Percentiles rank a stretch among this genome's conserved stretches.
Evolutionary conservation across 2,888 invertebrate genomes (phyloP).

Genomic region (Leuctra nigra): DNA sequence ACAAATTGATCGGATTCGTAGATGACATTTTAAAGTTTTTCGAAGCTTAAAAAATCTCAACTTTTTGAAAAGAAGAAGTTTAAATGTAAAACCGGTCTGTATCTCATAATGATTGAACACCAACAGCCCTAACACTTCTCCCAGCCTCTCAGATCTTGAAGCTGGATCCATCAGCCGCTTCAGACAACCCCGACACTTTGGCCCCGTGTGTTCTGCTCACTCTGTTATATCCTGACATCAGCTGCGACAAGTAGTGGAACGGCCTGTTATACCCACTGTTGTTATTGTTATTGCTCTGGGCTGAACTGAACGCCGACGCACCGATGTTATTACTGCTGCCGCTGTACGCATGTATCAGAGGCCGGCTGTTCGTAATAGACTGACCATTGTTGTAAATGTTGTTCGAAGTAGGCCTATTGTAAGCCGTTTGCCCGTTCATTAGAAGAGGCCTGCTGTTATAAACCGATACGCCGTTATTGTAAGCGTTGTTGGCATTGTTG

Average conservation of each 20-base stretch:
- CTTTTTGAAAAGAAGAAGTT: too few relatives aligned
- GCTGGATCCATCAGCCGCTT: not conserved
- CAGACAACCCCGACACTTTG: not conserved
- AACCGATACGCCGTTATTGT: slow-evolving; percentile 1
- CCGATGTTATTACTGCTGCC: not conserved
- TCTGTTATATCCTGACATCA: not conserved
- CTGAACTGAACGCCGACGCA: not conserved
- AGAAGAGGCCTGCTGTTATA: too few relatives aligned
- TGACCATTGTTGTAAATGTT: not conserved
- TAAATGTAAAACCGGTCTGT: too few relatives aligned
- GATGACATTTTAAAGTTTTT: too few relatives aligned
- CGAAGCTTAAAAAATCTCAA: too few relatives aligned
- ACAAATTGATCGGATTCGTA: too few relatives aligned
- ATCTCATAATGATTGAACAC: not conserved
- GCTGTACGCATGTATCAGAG: too few relatives aligned
- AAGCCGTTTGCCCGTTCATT: too few relatives aligned
- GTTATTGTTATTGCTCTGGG: not conserved
- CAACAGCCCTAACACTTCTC: not conserved
- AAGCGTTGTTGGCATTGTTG: not conserved
- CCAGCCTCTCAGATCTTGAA: not conserved
- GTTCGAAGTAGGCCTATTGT: too few relatives aligned
- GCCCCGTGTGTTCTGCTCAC: slow-evolving; percentile 5
- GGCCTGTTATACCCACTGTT: not conserved
- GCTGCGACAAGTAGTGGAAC: slow-evolving; percentile 1
- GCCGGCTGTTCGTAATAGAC: too few relatives aligned